Percentiles rank a stretch among this genome's conserved stretches.
Evolutionary conservation across 2,888 invertebrate species (phyloP).

Genomic region (Graphium colonna): DNA sequence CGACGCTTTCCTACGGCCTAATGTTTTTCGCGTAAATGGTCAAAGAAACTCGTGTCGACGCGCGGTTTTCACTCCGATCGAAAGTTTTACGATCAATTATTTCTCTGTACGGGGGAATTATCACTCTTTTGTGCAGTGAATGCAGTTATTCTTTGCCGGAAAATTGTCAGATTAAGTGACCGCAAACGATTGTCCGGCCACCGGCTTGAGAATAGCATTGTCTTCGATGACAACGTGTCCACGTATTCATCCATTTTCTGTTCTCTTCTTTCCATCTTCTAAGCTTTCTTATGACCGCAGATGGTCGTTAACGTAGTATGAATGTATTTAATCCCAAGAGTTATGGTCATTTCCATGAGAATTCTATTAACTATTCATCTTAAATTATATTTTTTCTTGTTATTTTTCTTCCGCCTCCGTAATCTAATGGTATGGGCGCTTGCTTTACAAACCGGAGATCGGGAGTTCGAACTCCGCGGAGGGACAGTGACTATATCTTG

Average conservation of each 20-base stretch:
- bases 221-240: conserved; percentile 2
- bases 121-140: conserved; percentile 1
- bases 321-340: too few species aligned
- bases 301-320: too few species aligned
- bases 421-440: too few species aligned
- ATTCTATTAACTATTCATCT: too few species aligned
- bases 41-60: not conserved
- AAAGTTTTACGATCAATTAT: conserved; percentile 19
- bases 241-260: not conserved
- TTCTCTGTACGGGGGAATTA: conserved; percentile 4
- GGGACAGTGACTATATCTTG: too few species aligned
- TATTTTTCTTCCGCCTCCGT: too few species aligned
- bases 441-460: too few species aligned
- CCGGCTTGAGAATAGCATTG: not conserved
- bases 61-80: conserved; percentile 1
- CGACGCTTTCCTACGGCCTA: not conserved
- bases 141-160: not conserved
- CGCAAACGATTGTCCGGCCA: conserved; percentile 10
- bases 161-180: conserved; percentile 1
- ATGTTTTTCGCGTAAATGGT: not conserved
- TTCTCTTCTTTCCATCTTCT: not conserved
- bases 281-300: too few species aligned
- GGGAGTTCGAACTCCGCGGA: too few species aligned
- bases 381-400: too few species aligned
- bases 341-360: too few species aligned